Evolutionary conservation across 2,888 invertebrate genomes (phyloP).

Genomic region (Thereva unica): DNA sequence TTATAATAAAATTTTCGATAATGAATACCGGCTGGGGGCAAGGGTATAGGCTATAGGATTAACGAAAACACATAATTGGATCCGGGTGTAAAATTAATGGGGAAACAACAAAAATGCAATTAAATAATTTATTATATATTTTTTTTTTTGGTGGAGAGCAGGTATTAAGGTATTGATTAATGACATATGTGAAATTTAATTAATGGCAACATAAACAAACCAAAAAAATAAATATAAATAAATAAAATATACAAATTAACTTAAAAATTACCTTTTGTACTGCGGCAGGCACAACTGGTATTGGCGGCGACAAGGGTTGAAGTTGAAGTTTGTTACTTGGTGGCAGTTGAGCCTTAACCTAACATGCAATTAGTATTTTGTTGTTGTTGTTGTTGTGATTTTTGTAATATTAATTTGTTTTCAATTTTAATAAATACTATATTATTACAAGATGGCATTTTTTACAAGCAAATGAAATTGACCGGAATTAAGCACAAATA

Average conservation of each 20-base stretch:
- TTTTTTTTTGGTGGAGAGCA: too few relatives aligned
- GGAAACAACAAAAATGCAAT: too few relatives aligned
- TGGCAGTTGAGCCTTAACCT: constrained; percentile 42
- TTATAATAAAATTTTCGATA: too few relatives aligned
- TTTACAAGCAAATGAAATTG: too few relatives aligned
- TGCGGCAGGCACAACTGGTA: constrained; percentile 56
- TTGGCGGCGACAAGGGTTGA: constrained; percentile 58
- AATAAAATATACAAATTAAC: constrained; percentile 25
- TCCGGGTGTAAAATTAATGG: too few relatives aligned
- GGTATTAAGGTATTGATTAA: too few relatives aligned
- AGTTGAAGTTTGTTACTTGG: constrained; percentile 50
- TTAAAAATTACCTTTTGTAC: constrained; percentile 54
- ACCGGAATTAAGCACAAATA: too few relatives aligned
- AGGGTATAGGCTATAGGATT: too few relatives aligned
- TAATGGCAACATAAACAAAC: constrained; percentile 1
- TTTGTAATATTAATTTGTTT: neutral
- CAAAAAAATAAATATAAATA: constrained; percentile 30
- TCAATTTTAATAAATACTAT: neutral
- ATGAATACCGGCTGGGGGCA: too few relatives aligned
- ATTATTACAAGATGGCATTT: neutral
- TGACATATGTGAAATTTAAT: neutral
- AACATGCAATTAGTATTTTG: constrained; percentile 41
- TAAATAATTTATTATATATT: too few relatives aligned
- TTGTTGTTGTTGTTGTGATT: constrained; percentile 35
- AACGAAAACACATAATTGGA: too few relatives aligned